Evolutionary conservation across 2,797 vertebrate species (phyloP), one percentile per base, ranked within the genome.

Genomic region (Coilia nasus): DNA sequence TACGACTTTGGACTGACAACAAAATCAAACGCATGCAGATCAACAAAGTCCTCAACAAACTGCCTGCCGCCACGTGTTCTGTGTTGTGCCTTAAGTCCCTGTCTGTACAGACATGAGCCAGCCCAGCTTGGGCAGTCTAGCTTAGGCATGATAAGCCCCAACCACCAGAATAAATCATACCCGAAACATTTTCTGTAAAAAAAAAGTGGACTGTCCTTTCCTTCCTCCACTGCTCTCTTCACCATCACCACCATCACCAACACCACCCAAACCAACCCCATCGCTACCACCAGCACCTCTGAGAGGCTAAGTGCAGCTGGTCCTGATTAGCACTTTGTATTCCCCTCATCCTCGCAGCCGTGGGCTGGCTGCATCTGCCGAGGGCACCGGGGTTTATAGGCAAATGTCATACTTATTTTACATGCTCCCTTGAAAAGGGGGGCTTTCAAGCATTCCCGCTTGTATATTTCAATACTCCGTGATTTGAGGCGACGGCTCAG

Each of bases 321-420:
- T 91, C 88, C 92, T 94, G 94, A 95, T 96, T 95, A 96, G 17
- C 82, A 89, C 91, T 94, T 93, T 90, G 91, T 93, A 91, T 94
- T 94, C 93, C 86, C 88, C 92, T 87, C 83, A 87, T 88, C 91
- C 90, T 80, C 86, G 91, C 91, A 93, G 93, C 92, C 92, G 93
- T 95, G 62, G 92, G 92, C 91, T 91, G 90, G 90, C 90, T 90
- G 88, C 91, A 92, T 93, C 93, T 92, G 86, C 92, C 89, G 85
- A 75, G 93, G 91, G 92, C 93, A 93, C 85, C 87, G 90, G 85
- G 91, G 92, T 95, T 96, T 95, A 95, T 81, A 44, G 62, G 60
- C 47, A 64, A 83, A 85, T 84, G 84, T 82, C 80, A 81, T 15
- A 71, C 60, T 25, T 83, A 64, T 62, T 81, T 59, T 81, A 78